Conservation (phyloP, 2,888 invertebrate species). For the Octonoba sinensis region DNA sequence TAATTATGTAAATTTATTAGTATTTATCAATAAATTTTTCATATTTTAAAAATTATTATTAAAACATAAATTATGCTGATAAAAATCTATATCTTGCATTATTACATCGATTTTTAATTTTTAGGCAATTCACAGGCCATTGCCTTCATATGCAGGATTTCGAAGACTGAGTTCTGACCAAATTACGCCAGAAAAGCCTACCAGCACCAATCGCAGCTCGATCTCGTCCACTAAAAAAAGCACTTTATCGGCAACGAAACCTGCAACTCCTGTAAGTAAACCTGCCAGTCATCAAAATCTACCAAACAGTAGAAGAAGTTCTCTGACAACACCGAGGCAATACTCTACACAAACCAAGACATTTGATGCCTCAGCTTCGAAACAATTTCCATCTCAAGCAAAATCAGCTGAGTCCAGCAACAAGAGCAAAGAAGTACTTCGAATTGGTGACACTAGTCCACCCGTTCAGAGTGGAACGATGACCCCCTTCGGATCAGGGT, state of each 20-base stretch:
- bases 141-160: slow-evolving; percentile 6
- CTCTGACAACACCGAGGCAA: slow-evolving; percentile 24
- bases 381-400: slow-evolving; percentile 11
- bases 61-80: not conserved
- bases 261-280: not conserved
- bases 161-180: slow-evolving; percentile 27
- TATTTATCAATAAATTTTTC: too few species aligned
- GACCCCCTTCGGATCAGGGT: slow-evolving; percentile 28
- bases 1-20: too few species aligned
- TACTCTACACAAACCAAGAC: slow-evolving; percentile 1
- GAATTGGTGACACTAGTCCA: slow-evolving; percentile 36
- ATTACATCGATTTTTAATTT: slow-evolving; percentile 8
- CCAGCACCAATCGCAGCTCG: not conserved
- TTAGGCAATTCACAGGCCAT: slow-evolving; percentile 15
- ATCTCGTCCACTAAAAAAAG: not conserved
- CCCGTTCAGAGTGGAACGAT: slow-evolving; percentile 33
- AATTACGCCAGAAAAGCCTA: slow-evolving; percentile 1
- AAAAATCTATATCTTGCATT: not conserved
- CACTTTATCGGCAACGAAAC: slow-evolving; percentile 12
- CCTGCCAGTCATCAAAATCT: slow-evolving; percentile 5
- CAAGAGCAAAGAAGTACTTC: slow-evolving; percentile 18
- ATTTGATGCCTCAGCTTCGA: slow-evolving; percentile 2
- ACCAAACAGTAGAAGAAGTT: slow-evolving; percentile 23
- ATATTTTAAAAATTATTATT: too few species aligned
- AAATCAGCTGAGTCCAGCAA: not conserved